Base-by-base conservation (phyloP, 2,888 invertebrate species). In the Tachina lurida region DNA sequence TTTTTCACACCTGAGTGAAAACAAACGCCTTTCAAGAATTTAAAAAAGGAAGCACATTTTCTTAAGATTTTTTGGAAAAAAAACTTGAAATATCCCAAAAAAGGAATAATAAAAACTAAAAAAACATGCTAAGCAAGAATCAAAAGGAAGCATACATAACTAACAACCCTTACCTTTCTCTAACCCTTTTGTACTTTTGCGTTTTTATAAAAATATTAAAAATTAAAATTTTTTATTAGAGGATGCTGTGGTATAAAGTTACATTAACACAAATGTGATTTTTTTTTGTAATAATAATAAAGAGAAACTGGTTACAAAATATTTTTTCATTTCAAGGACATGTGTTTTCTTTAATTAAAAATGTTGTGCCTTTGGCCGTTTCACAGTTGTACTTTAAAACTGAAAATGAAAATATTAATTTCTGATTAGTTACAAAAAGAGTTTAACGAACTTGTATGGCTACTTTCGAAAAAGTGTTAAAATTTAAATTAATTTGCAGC, bases 1-100 rank as follows among this genome's bases (percentile, higher is more conserved):
- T 68, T 68, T 67, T 81, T 81, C 75, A 75, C 75, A 75, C 75
- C 81, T 75, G 81, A 81, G 62, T 75, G 62, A 62, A 67, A 81
- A 49, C 73, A 63, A 75, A 81, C 54, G 39, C 49, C 73, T 73
- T 54, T 45, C 58, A 73, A 52, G 12, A 68, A 75, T 12, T 49
- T 63, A 19, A 63, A 13, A 22, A 19, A 68, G 39, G 41, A 56
- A 67, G 19, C 22, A 67, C 10, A 68, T 68, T 77, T 60, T 60
- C 47, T 74, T 39, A 54, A 79, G 58, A 79, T 54, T 60, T 43
- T 73, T 75, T 62, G 39, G 39, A 54, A 2, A 68, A 68, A 78
- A 80, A 79, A 70, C 49, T 19, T 60, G 45, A 79, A 65, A 65
- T 43, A 58, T 67, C 60, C 49, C 41, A 43, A 60, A 52, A 60